Base-by-base conservation (phyloP, 2,113 vertebrate species). In the Spea bombifrons region DNA sequence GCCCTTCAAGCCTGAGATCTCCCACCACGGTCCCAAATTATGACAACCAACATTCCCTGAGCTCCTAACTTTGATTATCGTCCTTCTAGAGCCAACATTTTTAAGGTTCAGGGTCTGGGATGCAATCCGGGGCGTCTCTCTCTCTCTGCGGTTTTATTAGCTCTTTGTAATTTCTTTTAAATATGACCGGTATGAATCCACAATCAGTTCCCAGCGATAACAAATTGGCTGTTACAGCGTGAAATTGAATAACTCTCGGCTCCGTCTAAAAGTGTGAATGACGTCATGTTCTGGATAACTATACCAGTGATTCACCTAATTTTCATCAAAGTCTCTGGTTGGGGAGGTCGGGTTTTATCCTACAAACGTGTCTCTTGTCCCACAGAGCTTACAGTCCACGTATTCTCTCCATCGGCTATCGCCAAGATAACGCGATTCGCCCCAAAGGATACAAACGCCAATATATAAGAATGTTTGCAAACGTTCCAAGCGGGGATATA, bases 181-280 rank as follows among this genome's bases (percentile, higher is more conserved):
- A 64, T 65, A 50, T 75, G 59, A 75, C 49, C 61, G 50, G 45
- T 65, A 52, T 75, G 73, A 65, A 75, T 75, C 46, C 50, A 13
- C 73, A 75, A 65, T 75, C 5, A 75, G 64, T 65, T 75, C 65
- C 73, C 73, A 30, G 59, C 16, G 73, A 65, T 49, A 65, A 65
- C 61, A 75, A 52, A 52, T 66, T 53, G 10, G 73, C 63, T 53
- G 71, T 63, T 61, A 65, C 17, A 75, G 55, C n/a, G 61, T 75
- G 73, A 75, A 65, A 75, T 64, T 65, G 61, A 75, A 75, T 17
- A 30, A 64, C 61, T 17, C 50, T n/a, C 13, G 47, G 45, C 45
- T 73, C 9, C 43, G 17, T 53, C 16, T 61, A 63, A 73, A n/a
- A 45, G 13, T 47, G 71, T n/a, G 45, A 73, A 63, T 61, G 53